These are phyloP conservation scores for Morone saxatilis DNA, from an alignment of 2,113 vertebrate species.

Conservation along the genomic window DNA sequence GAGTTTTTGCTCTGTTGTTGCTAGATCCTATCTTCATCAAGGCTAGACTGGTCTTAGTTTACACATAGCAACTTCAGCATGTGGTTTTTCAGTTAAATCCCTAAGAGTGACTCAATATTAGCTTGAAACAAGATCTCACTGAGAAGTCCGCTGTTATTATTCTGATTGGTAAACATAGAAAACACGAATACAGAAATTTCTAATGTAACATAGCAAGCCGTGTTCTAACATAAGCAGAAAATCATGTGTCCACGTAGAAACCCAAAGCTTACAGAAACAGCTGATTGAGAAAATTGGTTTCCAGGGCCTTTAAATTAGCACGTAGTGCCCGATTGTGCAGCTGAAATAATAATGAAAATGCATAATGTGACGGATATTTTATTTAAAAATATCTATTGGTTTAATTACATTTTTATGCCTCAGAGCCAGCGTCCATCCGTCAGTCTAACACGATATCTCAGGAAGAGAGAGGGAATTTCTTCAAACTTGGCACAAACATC, in stretches of 20 bases:
- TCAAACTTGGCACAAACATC: no score
- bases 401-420: background rate
- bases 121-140: no score
- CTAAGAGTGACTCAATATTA: background rate
- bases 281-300: background rate
- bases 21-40: background rate
- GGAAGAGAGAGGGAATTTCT: no score
- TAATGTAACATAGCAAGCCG: background rate
- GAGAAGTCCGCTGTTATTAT: no score
- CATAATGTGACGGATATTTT: background rate
- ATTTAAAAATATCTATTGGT: background rate
- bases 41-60: background rate
- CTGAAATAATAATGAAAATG: background rate
- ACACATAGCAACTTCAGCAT: background rate
- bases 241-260: background rate
- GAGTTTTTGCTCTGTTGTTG: constrained; percentile 26
- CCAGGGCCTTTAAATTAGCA: background rate
- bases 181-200: background rate
- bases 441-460: no score
- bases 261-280: background rate
- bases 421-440: no score
- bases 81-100: background rate
- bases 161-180: background rate
- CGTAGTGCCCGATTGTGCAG: constrained; percentile 4
- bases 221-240: background rate